A percentile compares a stretch with the other conserved stretches of the same genome.
phyloP scores from a whole-genome alignment of 2,113 vertebrate genomes.

The Microcebus lehilahytsara region DNA sequence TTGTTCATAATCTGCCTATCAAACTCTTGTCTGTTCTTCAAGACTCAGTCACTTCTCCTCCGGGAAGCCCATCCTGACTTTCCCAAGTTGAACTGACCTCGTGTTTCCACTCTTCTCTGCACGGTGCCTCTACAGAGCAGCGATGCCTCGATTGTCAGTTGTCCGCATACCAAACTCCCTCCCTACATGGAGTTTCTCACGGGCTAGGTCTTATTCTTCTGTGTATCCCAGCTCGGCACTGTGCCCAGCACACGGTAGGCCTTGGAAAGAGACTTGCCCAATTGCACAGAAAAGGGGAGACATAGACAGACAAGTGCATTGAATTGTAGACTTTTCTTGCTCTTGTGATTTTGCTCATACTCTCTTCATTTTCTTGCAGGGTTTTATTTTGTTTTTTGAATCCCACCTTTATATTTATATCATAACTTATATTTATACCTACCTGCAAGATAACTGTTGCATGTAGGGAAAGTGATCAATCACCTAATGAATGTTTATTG shows the following conservation, averaged over 20 bases:
- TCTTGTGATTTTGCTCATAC: not conserved
- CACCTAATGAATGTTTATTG: not conserved
- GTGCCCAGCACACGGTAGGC: not conserved
- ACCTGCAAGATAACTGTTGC: not conserved
- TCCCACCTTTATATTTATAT: not conserved
- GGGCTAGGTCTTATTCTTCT: not conserved
- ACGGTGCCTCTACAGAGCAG: not conserved
- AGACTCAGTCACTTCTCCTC: not conserved
- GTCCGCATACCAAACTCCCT: not conserved
- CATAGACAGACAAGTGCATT: not conserved
- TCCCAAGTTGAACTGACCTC: fast-evolving
- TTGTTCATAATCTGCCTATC: not conserved
- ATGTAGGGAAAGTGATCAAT: not conserved
- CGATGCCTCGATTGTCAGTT: too few species aligned
- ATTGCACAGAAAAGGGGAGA: not conserved
- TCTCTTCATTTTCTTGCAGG: not conserved
- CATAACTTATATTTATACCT: not conserved
- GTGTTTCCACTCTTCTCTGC: not conserved
- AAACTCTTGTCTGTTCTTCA: not conserved
- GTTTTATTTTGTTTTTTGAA: not conserved
- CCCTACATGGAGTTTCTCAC: not conserved
- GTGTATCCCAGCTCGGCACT: not conserved
- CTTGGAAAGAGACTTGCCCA: not conserved
- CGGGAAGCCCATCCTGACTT: not conserved
- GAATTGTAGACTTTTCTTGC: not conserved